These are phyloP conservation scores for Drosophila bocqueti DNA, from an alignment of 1,140 invertebrate species.

Conservation along the genomic window DNA sequence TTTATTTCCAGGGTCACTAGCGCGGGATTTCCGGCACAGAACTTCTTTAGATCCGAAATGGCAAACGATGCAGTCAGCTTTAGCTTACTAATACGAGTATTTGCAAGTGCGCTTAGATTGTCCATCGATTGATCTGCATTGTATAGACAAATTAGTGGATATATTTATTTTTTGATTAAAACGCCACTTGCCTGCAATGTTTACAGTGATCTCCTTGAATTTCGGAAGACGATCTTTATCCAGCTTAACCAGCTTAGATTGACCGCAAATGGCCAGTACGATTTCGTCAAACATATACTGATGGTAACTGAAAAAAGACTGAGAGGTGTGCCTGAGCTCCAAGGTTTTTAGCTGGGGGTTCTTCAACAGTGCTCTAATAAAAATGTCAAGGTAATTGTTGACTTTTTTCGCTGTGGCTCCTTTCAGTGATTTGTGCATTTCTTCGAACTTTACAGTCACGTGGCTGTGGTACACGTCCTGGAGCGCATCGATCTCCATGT, in stretches of 20 bases:
- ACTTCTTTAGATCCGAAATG: conserved; percentile 18
- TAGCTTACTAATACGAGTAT: conserved; percentile 7
- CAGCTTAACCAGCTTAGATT: background rate
- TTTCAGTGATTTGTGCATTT: background rate
- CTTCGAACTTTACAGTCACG: background rate
- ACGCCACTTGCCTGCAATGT: conserved; percentile 10
- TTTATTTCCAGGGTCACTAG: conserved; percentile 19
- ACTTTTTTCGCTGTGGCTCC: background rate
- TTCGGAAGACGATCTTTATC: background rate
- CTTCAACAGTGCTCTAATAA: conserved; percentile 1
- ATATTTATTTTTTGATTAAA: no score
- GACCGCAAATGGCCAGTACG: background rate
- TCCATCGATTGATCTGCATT: conserved; percentile 10
- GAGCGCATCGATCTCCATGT: conserved; percentile 7
- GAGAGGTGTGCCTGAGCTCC: background rate
- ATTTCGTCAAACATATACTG: conserved; percentile 19
- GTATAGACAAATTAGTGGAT: background rate
- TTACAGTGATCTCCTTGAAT: conserved; percentile 9
- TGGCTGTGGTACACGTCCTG: background rate
- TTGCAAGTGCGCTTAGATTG: background rate
- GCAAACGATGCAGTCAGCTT: conserved; percentile 7
- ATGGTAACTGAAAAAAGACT: background rate
- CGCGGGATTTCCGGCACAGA: conserved; percentile 7
- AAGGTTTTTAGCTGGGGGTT: background rate
- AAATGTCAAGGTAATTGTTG: conserved; percentile 1